Evolutionary conservation across 2,113 vertebrate species (phyloP).

Genomic region (Nothoprocta pentlandii): DNA sequence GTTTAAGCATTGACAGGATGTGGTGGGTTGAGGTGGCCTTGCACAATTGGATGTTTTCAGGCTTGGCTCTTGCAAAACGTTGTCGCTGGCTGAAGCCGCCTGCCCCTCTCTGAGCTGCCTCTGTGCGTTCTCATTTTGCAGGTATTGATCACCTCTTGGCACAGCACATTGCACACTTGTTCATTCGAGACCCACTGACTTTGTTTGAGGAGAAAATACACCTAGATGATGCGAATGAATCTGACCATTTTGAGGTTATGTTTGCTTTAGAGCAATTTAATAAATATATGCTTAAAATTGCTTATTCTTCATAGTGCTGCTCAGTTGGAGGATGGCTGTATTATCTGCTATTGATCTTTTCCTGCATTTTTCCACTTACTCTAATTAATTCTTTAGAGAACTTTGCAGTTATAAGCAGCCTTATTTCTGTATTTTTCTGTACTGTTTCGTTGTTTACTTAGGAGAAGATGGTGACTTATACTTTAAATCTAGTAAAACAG

Average conservation of each 20-base stretch:
- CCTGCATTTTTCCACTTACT: not conserved
- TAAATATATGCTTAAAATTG: not conserved
- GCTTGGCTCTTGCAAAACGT: not conserved
- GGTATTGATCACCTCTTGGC: constrained; percentile 96
- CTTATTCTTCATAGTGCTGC: not conserved
- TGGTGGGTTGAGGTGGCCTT: constrained; percentile 51
- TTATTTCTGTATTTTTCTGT: not conserved
- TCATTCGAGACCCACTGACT: constrained; percentile 95
- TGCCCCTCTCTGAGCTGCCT: not conserved
- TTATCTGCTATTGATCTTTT: not conserved
- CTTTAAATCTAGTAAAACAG: not conserved
- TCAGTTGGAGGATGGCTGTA: not conserved
- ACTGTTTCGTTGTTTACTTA: not conserved
- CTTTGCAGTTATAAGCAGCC: not conserved
- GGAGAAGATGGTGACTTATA: not conserved
- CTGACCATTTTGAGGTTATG: constrained; percentile 96
- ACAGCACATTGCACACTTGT: constrained; percentile 97
- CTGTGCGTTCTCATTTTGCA: constrained; percentile 73
- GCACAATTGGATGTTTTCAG: constrained; percentile 23
- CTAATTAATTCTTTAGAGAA: not conserved
- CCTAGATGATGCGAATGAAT: constrained; percentile 96
- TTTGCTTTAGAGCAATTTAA: constrained; percentile 17
- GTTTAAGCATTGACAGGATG: constrained; percentile 34
- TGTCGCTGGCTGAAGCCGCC: not conserved
- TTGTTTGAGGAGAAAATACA: constrained; percentile 95